Base-by-base conservation (phyloP, 2,113 vertebrate species). In the Nothocercus julius region DNA sequence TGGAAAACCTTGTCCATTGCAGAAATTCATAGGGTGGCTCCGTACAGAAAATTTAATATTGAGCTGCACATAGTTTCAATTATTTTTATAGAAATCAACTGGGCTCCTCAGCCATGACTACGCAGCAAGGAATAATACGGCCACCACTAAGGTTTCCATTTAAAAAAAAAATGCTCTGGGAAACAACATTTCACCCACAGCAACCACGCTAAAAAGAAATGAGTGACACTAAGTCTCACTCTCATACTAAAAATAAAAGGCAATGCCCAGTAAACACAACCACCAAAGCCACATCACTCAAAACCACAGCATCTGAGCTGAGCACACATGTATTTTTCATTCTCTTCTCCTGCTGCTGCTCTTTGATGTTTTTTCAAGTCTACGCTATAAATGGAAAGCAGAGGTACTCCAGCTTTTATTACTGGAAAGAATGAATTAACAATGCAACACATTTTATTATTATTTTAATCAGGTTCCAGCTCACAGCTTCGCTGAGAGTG, bases 381-480 rank as follows among this genome's bases (percentile, higher is more conserved):
- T 21, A 54, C 28, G 45, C 38, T 64, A 70, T 34, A 45, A 42
- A 64, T 28, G n/a, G 42, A 87, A 91, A 85, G 44, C 73, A 89
- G 70, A 89, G 68, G 42, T 38, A 79, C 44, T 8, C 45, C 74
- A 54, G 75, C 32, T 86, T 67, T 81, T 76, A 77, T 81, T 92
- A 36, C 44, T 91, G 89, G 34, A 58, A 93, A 76, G 42, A 82
- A 25, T 1, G 49, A 49, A 94, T 91, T 61, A 68, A 79, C 74
- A 87, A 44, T 8, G 28, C 78, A 79, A 45, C 30, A 11, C 10
- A 12, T 85, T 21, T 67, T 36, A 42, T 4, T 67, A 15, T 70
- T 79, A 34, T 84, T 97, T 89, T 49, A 91, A 96, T 61, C 87
- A 82, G 19, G 72, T 89, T 95, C 42, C 67, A 85, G 66, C 53